phyloP scores from a whole-genome alignment of 1,140 invertebrate species.

The Hyles euphorbiae region DNA sequence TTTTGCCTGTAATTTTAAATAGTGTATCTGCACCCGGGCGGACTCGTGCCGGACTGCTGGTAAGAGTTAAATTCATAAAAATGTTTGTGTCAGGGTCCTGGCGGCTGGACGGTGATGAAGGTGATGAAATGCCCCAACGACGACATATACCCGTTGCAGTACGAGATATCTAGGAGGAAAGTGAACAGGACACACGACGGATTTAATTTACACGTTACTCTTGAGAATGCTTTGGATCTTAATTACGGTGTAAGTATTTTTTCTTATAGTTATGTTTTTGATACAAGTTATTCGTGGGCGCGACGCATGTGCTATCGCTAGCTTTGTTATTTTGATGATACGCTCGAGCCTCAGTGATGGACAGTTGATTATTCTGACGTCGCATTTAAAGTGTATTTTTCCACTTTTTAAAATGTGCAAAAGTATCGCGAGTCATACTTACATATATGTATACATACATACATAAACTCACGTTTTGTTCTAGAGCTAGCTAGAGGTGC shows the following conservation, averaged over 20 bases:
- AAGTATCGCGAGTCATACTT: too few relatives aligned
- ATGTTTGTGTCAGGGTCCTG: not conserved
- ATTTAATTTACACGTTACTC: conserved; percentile 28
- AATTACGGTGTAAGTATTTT: conserved; percentile 25
- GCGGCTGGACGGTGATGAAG: not conserved
- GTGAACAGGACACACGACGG: conserved; percentile 59
- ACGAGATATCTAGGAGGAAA: conserved; percentile 22
- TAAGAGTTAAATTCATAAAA: not conserved
- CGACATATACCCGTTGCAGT: conserved; percentile 3
- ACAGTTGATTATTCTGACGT: too few relatives aligned
- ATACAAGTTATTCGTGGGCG: too few relatives aligned
- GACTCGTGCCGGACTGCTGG: too few relatives aligned
- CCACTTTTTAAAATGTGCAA: too few relatives aligned
- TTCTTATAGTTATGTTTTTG: not conserved
- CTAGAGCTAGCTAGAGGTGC: too few relatives aligned
- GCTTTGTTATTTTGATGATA: too few relatives aligned
- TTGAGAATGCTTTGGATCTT: conserved; percentile 22
- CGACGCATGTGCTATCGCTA: too few relatives aligned
- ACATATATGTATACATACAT: too few relatives aligned
- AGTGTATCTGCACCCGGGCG: not conserved
- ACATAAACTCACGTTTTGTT: too few relatives aligned
- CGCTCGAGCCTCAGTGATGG: too few relatives aligned
- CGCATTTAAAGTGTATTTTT: too few relatives aligned
- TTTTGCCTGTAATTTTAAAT: not conserved
- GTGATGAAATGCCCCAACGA: conserved; percentile 3